Conservation (phyloP, 2,888 invertebrate genomes). For the Drosophila siamana region DNA sequence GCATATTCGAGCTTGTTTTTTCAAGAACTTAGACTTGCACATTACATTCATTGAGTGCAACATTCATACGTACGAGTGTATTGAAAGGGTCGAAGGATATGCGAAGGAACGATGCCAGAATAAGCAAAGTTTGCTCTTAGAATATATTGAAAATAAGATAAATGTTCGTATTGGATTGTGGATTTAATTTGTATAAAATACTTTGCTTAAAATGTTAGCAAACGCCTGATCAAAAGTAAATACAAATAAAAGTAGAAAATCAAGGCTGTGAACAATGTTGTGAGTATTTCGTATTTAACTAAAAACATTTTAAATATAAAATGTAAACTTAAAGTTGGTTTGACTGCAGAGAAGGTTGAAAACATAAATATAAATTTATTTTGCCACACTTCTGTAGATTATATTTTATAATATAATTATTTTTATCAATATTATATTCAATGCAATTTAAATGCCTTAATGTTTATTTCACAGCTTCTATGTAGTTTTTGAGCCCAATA, state of each 20-base stretch:
- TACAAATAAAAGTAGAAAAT: background rate
- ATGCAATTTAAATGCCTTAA: background rate
- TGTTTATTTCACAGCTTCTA: background rate
- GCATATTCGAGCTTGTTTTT: slow-evolving; percentile 9
- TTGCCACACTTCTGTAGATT: no score
- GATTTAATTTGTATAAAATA: slow-evolving; percentile 18
- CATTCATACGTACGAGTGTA: background rate
- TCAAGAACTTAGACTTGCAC: slow-evolving; percentile 21
- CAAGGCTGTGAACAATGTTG: background rate
- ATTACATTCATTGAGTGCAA: slow-evolving; percentile 21
- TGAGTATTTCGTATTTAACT: background rate
- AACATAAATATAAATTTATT: no score
- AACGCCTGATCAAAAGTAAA: background rate
- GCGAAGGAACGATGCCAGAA: slow-evolving; percentile 4
- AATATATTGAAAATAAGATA: slow-evolving; percentile 9
- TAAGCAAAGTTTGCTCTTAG: slow-evolving; percentile 8
- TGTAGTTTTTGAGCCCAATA: background rate
- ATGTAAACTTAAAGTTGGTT: no score
- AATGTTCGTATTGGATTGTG: slow-evolving; percentile 4
- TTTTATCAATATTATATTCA: no score
- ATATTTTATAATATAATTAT: no score
- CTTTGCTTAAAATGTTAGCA: background rate
- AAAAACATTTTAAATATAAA: background rate
- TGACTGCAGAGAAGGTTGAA: background rate
- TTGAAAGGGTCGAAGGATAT: slow-evolving; percentile 16